These are phyloP conservation scores for Acropternis orthonyx DNA, from an alignment of 2,797 vertebrate genomes.

Conservation along the genomic window DNA sequence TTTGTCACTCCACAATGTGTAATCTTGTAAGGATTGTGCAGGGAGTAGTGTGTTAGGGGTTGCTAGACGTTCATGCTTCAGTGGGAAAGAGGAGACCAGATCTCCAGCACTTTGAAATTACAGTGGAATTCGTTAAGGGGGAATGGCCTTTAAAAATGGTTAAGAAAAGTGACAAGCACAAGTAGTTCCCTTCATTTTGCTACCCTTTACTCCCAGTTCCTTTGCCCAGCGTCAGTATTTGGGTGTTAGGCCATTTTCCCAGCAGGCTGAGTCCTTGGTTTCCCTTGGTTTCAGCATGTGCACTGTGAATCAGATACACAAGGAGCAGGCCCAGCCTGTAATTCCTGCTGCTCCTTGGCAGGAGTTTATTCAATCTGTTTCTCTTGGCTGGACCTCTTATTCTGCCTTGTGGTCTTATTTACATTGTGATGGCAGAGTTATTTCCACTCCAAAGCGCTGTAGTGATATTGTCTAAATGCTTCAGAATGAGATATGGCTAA, in stretches of 20 bases:
- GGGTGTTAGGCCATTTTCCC: background rate
- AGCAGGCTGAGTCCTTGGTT: constrained; percentile 1
- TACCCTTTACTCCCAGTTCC: background rate
- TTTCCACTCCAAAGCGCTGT: background rate
- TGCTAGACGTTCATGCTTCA: background rate
- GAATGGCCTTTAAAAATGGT: background rate
- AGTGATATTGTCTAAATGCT: background rate
- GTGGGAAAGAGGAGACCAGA: background rate
- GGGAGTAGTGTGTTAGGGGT: background rate
- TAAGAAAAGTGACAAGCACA: background rate
- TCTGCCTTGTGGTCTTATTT: constrained; percentile 37
- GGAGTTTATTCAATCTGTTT: constrained; percentile 49
- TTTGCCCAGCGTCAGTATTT: background rate
- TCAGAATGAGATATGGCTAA: background rate
- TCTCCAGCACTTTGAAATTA: background rate
- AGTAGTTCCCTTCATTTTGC: background rate
- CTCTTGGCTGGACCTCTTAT: constrained; percentile 31
- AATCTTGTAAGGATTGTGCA: background rate
- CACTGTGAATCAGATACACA: background rate
- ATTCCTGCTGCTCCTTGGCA: constrained; percentile 36
- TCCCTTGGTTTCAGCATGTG: background rate
- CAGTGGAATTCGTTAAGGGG: background rate
- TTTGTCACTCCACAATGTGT: background rate
- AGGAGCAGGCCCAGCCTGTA: background rate
- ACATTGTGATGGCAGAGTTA: constrained; percentile 6